Conservation (phyloP, 2,113 vertebrate genomes). For the Semicossyphus pulcher region DNA sequence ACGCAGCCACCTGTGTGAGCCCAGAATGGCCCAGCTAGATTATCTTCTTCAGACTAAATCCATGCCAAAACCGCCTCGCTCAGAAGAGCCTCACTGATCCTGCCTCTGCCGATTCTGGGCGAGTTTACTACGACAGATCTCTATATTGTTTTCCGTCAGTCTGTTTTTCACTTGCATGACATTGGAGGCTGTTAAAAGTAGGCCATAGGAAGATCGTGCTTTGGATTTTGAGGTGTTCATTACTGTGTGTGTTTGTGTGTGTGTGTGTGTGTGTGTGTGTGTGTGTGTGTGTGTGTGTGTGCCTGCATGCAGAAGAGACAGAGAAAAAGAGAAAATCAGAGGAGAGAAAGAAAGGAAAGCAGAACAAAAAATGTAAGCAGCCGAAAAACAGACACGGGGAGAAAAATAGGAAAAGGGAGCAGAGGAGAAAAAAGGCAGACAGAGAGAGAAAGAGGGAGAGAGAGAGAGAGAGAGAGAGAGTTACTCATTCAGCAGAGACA, state of each 20-base stretch:
- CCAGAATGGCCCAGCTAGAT: conserved; percentile 31
- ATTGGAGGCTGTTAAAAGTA: conserved; percentile 72
- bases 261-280: conserved; percentile 9
- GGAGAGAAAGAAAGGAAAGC: conserved; percentile 9
- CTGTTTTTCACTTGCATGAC: conserved; percentile 69
- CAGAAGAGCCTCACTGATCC: conserved; percentile 42
- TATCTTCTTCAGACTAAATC: conserved; percentile 64
- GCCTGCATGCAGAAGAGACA: conserved; percentile 26
- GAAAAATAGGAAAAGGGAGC: conserved; percentile 23
- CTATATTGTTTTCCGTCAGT: conserved; percentile 64
- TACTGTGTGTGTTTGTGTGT: conserved; percentile 35
- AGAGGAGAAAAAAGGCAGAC: conserved; percentile 14
- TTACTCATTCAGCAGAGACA: conserved; percentile 58
- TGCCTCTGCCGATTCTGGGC: conserved; percentile 40
- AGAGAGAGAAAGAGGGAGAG: conserved; percentile 7
- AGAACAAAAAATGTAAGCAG: conserved; percentile 19
- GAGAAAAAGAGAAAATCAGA: neutral
- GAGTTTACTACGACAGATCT: conserved; percentile 49
- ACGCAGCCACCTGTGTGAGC: conserved; percentile 62
- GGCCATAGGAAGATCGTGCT: conserved; percentile 74
- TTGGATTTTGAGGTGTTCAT: conserved; percentile 74
- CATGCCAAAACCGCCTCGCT: conserved; percentile 36
- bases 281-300: conserved; percentile 4
- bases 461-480: conserved; percentile 16
- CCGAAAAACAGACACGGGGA: conserved; percentile 1